Percentiles rank a stretch among this genome's conserved stretches.
Evolutionary conservation across 92 coral and sea anemone species (phyloP).

Genomic region (Palythoa grandis): DNA sequence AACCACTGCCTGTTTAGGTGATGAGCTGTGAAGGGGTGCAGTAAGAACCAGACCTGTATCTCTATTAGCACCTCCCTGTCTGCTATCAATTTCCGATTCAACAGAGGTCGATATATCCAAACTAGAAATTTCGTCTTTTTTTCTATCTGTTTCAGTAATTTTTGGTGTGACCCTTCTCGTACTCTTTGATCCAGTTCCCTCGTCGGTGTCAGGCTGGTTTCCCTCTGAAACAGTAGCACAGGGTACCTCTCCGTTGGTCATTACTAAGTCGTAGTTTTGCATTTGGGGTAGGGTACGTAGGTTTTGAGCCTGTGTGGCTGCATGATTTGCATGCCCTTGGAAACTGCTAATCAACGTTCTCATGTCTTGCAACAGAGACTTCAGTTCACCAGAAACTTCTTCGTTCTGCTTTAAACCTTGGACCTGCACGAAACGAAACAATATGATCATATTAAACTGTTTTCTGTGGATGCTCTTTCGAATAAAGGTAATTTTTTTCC

Average conservation of each 20-base stretch:
- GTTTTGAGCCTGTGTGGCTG: constrained; percentile 52
- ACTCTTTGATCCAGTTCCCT: background rate
- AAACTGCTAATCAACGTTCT: constrained; percentile 74
- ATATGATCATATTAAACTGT: background rate
- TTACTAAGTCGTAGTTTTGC: background rate
- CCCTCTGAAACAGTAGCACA: background rate
- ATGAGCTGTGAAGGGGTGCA: constrained; percentile 81
- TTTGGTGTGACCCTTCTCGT: background rate
- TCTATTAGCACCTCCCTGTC: background rate
- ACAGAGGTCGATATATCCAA: constrained; percentile 4
- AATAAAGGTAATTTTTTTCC: background rate
- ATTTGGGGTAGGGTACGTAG: constrained; percentile 14
- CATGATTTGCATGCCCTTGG: constrained; percentile 68
- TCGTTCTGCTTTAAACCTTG: constrained; percentile 13
- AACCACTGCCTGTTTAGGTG: constrained; percentile 66
- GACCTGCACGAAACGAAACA: background rate
- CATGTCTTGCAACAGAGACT: constrained; percentile 69
- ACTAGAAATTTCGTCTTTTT: constrained; percentile 5
- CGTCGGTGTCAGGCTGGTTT: background rate
- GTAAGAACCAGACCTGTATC: constrained; percentile 39
- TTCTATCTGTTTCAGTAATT: background rate
- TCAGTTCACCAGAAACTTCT: constrained; percentile 64
- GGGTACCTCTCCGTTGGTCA: background rate
- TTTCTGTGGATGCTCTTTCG: background rate
- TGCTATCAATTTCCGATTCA: background rate